Evolutionary conservation across 92 coral and sea anemone species (phyloP).

Genomic region (Zoanthus gigantus): DNA sequence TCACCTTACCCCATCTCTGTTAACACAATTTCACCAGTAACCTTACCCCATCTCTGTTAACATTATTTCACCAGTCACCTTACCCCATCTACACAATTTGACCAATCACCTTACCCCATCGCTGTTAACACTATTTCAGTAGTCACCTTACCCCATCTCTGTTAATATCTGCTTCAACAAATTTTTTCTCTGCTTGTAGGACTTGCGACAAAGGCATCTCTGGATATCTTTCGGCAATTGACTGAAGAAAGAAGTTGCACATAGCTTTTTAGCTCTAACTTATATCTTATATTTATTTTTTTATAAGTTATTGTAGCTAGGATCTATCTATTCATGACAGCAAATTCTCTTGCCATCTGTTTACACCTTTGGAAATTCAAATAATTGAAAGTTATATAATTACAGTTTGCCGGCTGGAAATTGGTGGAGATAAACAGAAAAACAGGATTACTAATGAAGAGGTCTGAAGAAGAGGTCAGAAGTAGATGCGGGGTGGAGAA

Average conservation of each 20-base stretch:
- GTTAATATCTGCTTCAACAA: constrained; percentile 96
- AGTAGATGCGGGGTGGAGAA: too few species aligned
- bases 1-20: too few species aligned
- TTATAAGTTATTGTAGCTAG: neutral
- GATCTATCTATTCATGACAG: neutral
- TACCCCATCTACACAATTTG: too few species aligned
- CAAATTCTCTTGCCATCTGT: neutral
- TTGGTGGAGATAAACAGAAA: too few species aligned
- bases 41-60: too few species aligned
- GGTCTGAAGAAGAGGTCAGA: too few species aligned
- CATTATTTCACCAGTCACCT: too few species aligned
- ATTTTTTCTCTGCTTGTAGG: constrained; percentile 84
- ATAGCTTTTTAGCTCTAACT: neutral
- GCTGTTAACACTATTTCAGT: too few species aligned
- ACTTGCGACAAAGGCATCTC: constrained; percentile 92
- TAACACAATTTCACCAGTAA: too few species aligned
- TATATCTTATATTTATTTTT: neutral
- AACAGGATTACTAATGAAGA: too few species aligned
- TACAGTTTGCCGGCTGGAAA: too few species aligned
- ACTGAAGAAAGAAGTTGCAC: constrained; percentile 47
- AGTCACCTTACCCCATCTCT: constrained; percentile 90
- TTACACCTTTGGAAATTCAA: neutral
- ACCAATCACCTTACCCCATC: too few species aligned
- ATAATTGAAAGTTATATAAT: neutral
- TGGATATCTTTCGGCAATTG: constrained; percentile 81